These are phyloP conservation scores for Cephalophus harveyi DNA, from an alignment of 2,113 vertebrate genomes.

Conservation along the genomic window DNA sequence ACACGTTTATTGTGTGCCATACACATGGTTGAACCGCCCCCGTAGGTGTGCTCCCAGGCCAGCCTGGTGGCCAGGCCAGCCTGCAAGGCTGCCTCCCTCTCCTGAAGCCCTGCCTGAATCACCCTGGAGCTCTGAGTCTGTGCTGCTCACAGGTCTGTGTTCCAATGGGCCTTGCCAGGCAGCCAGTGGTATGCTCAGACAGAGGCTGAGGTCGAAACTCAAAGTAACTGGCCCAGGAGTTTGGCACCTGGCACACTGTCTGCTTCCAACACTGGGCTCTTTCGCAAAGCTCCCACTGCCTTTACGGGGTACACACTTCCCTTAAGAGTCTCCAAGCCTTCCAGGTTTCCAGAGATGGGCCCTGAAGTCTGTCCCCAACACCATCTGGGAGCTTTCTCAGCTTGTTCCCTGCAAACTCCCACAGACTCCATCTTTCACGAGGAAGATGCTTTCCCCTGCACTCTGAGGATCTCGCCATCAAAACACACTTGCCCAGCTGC, in stretches of 20 bases:
- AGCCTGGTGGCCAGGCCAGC: too few species aligned
- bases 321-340: background rate
- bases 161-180: background rate
- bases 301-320: background rate
- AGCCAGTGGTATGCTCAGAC: background rate
- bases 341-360: background rate
- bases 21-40: rapidly evolving
- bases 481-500: background rate
- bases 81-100: background rate
- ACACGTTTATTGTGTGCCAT: rapidly evolving
- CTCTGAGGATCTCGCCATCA: background rate
- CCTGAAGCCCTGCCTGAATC: background rate
- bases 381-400: too few species aligned
- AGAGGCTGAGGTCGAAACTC: background rate
- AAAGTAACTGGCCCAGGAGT: background rate
- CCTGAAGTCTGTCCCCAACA: background rate
- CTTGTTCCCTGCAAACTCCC: background rate
- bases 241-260: background rate
- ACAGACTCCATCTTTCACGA: background rate
- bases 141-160: background rate
- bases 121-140: background rate
- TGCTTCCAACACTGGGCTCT: background rate
- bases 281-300: rapidly evolving
- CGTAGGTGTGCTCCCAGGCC: too few species aligned
- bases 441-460: background rate